Evolutionary conservation across 2,113 vertebrate species (phyloP).

Genomic region (Pygoscelis adeliae): DNA sequence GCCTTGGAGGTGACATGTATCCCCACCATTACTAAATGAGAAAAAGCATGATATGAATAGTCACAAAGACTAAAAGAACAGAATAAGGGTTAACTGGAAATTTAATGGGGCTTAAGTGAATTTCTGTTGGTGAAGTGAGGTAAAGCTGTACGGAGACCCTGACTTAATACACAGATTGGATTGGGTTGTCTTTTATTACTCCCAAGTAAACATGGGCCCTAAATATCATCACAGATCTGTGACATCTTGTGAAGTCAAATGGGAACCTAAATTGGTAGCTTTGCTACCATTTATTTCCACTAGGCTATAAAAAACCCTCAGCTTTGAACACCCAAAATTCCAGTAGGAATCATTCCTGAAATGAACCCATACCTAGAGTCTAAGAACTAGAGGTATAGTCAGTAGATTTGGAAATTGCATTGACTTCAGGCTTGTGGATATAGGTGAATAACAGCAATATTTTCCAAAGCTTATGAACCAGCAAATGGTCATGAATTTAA

Average conservation of each 20-base stretch:
- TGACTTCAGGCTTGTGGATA: not conserved
- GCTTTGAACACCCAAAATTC: not conserved
- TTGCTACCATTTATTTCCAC: not conserved
- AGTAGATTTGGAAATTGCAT: not conserved
- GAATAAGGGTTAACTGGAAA: not conserved
- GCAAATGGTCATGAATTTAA: not conserved
- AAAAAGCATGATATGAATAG: not conserved
- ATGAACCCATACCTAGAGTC: not conserved
- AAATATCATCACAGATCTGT: not conserved
- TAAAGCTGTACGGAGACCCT: not conserved
- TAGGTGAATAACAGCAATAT: not conserved
- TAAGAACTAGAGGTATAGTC: not conserved
- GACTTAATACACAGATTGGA: not conserved
- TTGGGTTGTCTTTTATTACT: not conserved
- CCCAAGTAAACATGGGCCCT: not conserved
- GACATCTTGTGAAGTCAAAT: not conserved
- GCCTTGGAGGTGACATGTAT: not conserved
- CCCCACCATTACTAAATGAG: not conserved
- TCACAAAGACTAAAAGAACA: not conserved
- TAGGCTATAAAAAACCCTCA: not conserved
- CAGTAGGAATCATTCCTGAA: not conserved
- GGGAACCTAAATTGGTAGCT: not conserved
- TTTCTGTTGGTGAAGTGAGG: not conserved
- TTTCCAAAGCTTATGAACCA: not conserved
- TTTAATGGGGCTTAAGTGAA: not conserved